phyloP scores from a whole-genome alignment of 2,113 vertebrate species.

The Sclerurus mexicanus region DNA sequence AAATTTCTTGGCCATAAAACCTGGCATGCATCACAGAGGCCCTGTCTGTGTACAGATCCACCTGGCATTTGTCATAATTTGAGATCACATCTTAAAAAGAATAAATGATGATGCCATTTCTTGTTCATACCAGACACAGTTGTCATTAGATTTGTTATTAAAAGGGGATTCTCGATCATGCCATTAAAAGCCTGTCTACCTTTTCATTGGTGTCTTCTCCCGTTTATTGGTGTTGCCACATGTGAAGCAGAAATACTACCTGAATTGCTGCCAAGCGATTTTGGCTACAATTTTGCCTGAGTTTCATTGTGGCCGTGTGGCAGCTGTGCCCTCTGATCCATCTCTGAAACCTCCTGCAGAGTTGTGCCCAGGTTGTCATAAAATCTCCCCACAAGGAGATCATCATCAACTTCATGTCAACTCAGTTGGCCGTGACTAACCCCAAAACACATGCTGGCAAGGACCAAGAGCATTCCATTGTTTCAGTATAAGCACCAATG shows the following conservation, averaged over 20 bases:
- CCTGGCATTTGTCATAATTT: constrained; percentile 51
- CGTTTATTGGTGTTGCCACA: not conserved
- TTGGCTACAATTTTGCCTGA: not conserved
- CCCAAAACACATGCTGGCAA: not conserved
- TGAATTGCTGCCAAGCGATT: not conserved
- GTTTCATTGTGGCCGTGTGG: not conserved
- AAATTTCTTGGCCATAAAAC: constrained; percentile 61
- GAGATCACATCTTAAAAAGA: constrained; percentile 33
- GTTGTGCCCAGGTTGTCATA: not conserved
- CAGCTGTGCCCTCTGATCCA: not conserved
- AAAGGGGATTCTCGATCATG: constrained; percentile 77
- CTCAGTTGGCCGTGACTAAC: not conserved
- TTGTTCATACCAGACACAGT: constrained; percentile 65
- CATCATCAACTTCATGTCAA: too few relatives aligned
- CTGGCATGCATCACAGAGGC: constrained; percentile 70
- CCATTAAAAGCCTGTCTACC: constrained; percentile 81
- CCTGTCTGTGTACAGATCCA: constrained; percentile 63
- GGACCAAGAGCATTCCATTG: not conserved
- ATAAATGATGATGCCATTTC: constrained; percentile 20
- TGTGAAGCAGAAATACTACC: not conserved
- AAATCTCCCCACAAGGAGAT: not conserved
- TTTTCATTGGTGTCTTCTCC: constrained; percentile 69
- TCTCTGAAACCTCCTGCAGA: not conserved
- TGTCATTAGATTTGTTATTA: constrained; percentile 73
- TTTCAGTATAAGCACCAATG: not conserved